These are phyloP conservation scores for Haplochromis burtoni DNA, from an alignment of 2,113 vertebrate species.

Conservation along the genomic window DNA sequence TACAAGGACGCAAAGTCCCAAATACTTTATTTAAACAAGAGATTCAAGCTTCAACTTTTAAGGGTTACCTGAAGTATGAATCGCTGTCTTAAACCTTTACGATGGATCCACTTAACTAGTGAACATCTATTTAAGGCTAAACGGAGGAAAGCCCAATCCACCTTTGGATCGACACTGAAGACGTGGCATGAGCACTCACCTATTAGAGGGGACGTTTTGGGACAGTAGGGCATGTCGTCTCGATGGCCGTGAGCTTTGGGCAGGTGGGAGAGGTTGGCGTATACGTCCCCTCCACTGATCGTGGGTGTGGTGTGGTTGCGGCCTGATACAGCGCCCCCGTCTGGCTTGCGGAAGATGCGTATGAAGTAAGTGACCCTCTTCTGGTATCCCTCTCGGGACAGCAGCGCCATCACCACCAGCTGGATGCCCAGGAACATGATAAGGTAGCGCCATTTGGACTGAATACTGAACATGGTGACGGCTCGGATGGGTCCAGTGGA, in stretches of 20 bases:
- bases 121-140: background rate
- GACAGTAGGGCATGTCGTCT: slow-evolving; percentile 68
- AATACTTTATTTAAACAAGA: fast-evolving
- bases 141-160: fast-evolving
- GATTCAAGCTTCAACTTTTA: background rate
- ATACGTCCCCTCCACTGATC: slow-evolving; percentile 44
- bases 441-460: slow-evolving; percentile 72
- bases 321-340: background rate
- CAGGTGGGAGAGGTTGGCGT: slow-evolving; percentile 70
- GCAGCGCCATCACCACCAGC: slow-evolving; percentile 74
- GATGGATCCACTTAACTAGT: background rate
- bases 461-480: slow-evolving; percentile 46
- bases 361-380: slow-evolving; percentile 73
- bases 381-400: slow-evolving; percentile 71
- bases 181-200: slow-evolving; percentile 46
- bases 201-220: slow-evolving; percentile 64
- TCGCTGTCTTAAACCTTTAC: background rate
- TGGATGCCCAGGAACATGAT: slow-evolving; percentile 75
- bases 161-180: background rate
- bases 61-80: fast-evolving
- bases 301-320: slow-evolving; percentile 42
- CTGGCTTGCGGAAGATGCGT: slow-evolving; percentile 66
- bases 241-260: background rate
- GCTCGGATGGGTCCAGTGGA: background rate
- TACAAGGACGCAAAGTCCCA: background rate